phyloP scores from a whole-genome alignment of 1,140 invertebrate genomes.

The Aphis craccivora region DNA sequence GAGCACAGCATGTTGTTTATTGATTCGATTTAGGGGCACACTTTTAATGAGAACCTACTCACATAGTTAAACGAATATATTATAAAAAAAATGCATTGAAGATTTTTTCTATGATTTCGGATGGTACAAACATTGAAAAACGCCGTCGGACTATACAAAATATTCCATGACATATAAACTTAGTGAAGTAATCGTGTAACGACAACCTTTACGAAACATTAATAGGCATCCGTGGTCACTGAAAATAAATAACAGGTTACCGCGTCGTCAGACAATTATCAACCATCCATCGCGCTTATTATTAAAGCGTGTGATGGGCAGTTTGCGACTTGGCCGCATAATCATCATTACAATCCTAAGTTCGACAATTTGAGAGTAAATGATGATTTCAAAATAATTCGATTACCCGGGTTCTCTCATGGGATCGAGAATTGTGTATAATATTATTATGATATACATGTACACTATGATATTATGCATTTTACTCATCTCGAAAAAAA shows the following conservation, averaged over 20 bases:
- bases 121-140: not conserved
- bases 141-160: not conserved
- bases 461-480: not conserved
- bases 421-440: not conserved
- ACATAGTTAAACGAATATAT: not conserved
- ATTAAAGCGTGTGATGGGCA: not conserved
- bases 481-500: not conserved
- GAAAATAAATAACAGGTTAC: conserved; percentile 33
- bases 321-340: not conserved
- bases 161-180: not conserved
- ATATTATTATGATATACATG: not conserved
- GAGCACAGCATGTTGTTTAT: not conserved
- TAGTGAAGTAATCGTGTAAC: not conserved
- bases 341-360: conserved; percentile 6
- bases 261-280: not conserved
- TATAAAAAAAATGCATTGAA: not conserved
- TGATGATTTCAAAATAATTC: conserved; percentile 31
- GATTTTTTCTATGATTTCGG: not conserved
- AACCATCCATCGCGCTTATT: not conserved
- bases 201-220: not conserved
- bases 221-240: not conserved
- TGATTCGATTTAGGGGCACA: not conserved
- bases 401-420: not conserved
- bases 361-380: not conserved
- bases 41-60: not conserved